phyloP scores from a whole-genome alignment of 2,113 vertebrate genomes.

The Saguinus midas region DNA sequence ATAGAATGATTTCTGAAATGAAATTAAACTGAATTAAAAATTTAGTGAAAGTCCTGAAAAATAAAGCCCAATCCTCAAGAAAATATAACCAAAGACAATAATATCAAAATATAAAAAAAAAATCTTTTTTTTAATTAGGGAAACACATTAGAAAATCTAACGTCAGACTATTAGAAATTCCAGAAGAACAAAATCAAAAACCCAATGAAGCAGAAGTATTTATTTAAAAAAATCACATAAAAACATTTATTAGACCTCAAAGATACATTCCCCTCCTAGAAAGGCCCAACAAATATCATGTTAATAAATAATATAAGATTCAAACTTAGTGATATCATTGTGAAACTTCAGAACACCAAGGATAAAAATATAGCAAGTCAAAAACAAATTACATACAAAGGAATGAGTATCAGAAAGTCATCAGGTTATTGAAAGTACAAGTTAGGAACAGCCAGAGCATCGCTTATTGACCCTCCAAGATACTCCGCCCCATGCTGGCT shows the following conservation, averaged over 20 bases:
- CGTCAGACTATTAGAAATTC: not conserved
- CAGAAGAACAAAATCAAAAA: not conserved
- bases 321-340: not conserved
- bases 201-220: not conserved
- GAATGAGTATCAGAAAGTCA: not conserved
- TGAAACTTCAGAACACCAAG: not conserved
- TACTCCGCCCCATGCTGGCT: not conserved
- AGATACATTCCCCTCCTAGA: not conserved
- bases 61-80: not conserved
- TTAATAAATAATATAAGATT: not conserved
- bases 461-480: not conserved
- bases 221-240: not conserved
- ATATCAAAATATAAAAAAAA: not conserved
- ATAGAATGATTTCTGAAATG: not conserved
- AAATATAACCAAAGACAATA: not conserved
- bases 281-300: not conserved
- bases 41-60: not conserved
- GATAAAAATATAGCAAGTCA: not conserved
- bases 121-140: not conserved
- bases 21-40: conserved; percentile 1
- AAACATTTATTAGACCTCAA: not conserved
- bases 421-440: not conserved
- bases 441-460: not conserved
- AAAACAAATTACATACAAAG: not conserved
- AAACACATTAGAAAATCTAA: not conserved